A percentile compares a stretch with the other conserved stretches of the same genome.
Conservation (phyloP, 2,797 vertebrate species). For the Diceros bicornis region DNA sequence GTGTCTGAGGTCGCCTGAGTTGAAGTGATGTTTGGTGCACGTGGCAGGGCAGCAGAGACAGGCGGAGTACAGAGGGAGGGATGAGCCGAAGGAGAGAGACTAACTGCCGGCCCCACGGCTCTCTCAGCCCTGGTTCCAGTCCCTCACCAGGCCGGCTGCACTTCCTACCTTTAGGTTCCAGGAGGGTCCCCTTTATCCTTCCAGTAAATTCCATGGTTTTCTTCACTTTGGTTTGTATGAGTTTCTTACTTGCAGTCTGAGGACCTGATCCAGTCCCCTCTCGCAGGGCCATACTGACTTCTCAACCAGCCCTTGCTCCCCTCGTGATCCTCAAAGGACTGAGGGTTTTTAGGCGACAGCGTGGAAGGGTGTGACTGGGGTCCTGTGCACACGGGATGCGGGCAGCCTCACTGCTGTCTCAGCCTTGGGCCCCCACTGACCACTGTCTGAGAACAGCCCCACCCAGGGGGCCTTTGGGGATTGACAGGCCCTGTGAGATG, state of each 20-base stretch:
- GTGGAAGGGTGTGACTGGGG: accelerated
- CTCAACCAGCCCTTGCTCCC: neutral
- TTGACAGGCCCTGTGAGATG: accelerated
- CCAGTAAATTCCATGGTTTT: neutral
- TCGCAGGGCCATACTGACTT: accelerated
- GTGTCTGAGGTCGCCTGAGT: neutral
- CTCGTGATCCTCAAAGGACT: neutral
- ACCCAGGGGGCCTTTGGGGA: accelerated
- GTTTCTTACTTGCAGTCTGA: neutral
- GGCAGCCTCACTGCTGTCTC: too few species aligned
- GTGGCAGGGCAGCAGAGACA: neutral
- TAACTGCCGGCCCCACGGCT: accelerated
- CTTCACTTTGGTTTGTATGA: neutral
- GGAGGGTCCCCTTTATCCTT: neutral
- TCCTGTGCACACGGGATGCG: too few species aligned
- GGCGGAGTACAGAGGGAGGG: too few species aligned
- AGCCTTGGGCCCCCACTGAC: neutral
- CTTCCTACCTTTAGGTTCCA: too few species aligned
- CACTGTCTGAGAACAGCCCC: neutral
- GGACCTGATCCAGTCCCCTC: neutral
- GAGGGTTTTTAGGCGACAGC: too few species aligned
- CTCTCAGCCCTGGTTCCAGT: neutral
- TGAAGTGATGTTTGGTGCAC: neutral
- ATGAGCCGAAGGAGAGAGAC: neutral
- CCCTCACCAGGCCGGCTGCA: neutral